phyloP scores from a whole-genome alignment of 2,113 vertebrate species.

The Triplophysa tibetana region DNA sequence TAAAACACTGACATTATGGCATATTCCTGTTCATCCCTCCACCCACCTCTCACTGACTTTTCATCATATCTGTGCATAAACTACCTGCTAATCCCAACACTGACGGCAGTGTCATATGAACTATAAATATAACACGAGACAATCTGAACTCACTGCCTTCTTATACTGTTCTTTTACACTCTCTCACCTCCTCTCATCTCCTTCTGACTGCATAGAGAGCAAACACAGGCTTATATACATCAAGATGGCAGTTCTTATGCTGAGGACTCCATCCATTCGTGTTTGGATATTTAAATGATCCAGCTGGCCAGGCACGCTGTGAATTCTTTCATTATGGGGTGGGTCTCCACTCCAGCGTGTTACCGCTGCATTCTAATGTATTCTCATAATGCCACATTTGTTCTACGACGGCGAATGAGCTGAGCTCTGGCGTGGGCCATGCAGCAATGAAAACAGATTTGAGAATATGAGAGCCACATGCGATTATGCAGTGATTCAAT shows the following conservation, averaged over 20 bases:
- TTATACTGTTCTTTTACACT: slow-evolving; percentile 49
- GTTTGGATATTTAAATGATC: neutral
- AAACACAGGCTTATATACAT: slow-evolving; percentile 46
- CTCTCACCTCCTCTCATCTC: slow-evolving; percentile 62
- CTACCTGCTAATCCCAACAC: slow-evolving; percentile 74
- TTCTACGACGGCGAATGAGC: neutral
- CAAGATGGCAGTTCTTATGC: slow-evolving; percentile 38
- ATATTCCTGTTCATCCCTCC: neutral
- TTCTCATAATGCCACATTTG: slow-evolving; percentile 16
- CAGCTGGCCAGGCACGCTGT: neutral
- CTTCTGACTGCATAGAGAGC: slow-evolving; percentile 63
- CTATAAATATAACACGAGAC: slow-evolving; percentile 81
- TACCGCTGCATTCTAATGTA: slow-evolving; percentile 14
- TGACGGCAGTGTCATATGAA: slow-evolving; percentile 76
- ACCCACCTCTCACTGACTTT: slow-evolving; percentile 37
- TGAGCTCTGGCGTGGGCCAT: slow-evolving; percentile 25
- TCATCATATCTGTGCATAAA: slow-evolving; percentile 29
- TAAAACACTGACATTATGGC: slow-evolving; percentile 27
- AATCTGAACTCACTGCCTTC: slow-evolving; percentile 71
- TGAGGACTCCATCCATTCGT: neutral
- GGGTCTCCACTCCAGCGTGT: neutral
- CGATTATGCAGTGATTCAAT: slow-evolving; percentile 31
- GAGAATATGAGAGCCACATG: slow-evolving; percentile 12
- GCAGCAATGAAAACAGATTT: slow-evolving; percentile 26
- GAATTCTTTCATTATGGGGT: neutral